These are phyloP conservation scores for Cephalopholis sonnerati DNA, from an alignment of 2,113 vertebrate species.

Conservation along the genomic window DNA sequence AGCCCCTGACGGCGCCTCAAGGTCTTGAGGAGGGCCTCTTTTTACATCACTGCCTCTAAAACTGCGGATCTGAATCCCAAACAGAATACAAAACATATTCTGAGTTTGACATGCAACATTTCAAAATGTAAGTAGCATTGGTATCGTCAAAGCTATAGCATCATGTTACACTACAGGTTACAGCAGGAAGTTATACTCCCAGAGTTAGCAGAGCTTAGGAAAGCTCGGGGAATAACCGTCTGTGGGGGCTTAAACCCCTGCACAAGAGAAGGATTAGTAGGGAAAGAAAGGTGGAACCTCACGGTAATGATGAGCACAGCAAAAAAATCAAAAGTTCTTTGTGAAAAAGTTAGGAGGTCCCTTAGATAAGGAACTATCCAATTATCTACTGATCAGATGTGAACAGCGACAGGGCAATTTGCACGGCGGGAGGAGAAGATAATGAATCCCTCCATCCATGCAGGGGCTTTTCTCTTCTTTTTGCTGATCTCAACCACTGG, in stretches of 20 bases:
- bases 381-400: constrained; percentile 71
- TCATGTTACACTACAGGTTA: neutral
- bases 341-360: constrained; percentile 50
- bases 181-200: neutral
- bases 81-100: neutral
- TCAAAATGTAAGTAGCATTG: neutral
- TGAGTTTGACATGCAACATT: neutral
- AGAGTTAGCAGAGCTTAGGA: neutral
- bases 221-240: neutral
- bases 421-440: constrained; percentile 25
- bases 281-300: constrained; percentile 14
- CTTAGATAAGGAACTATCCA: constrained; percentile 57
- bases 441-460: constrained; percentile 62
- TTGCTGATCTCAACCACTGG: constrained; percentile 18
- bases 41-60: neutral
- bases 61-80: neutral
- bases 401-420: constrained; percentile 64
- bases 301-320: constrained; percentile 27
- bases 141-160: neutral
- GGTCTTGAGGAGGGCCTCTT: constrained; percentile 16
- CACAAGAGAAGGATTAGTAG: constrained; percentile 17
- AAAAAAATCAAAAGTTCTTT: constrained; percentile 41
- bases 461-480: constrained; percentile 30
- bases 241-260: neutral
- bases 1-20: constrained; percentile 35